Evolutionary conservation across 2,797 vertebrate genomes (phyloP).

Genomic region (Danio choprae): DNA sequence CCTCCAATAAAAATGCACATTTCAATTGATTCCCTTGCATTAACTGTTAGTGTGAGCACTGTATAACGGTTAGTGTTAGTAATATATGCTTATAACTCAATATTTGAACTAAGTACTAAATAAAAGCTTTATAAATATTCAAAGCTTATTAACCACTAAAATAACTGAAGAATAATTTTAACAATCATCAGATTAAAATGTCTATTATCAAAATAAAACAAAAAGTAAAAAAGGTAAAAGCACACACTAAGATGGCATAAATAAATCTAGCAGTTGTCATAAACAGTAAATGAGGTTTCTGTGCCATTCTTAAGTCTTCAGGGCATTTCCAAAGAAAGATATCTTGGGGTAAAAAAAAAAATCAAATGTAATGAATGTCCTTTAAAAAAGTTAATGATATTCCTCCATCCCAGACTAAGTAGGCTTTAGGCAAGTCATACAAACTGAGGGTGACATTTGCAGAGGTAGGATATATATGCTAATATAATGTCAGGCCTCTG

Average conservation of each 20-base stretch:
- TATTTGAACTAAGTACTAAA: too few species aligned
- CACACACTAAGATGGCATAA: neutral
- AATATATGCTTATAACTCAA: too few species aligned
- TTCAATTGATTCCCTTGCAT: too few species aligned
- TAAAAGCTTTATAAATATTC: too few species aligned
- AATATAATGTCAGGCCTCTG: conserved; percentile 40
- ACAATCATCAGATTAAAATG: too few species aligned
- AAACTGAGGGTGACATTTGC: conserved; percentile 49
- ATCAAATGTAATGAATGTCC: conserved; percentile 38
- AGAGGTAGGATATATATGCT: conserved; percentile 40
- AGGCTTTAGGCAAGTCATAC: conserved; percentile 37
- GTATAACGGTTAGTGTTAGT: too few species aligned
- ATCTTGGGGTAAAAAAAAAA: neutral
- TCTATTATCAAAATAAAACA: too few species aligned
- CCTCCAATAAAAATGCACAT: too few species aligned
- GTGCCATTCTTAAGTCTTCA: conserved; percentile 3
- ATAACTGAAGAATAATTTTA: too few species aligned
- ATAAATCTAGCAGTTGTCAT: neutral
- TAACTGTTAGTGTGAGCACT: too few species aligned
- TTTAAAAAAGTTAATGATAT: conserved; percentile 45
- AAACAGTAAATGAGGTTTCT: conserved; percentile 34
- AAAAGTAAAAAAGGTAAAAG: neutral
- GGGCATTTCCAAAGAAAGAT: conserved; percentile 12
- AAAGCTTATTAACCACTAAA: too few species aligned
- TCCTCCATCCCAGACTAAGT: conserved; percentile 38